Percentiles rank a stretch among this genome's conserved stretches.
These are phyloP conservation scores for Mythimna albipuncta DNA, from an alignment of 2,888 invertebrate genomes.

Conservation along the genomic window DNA sequence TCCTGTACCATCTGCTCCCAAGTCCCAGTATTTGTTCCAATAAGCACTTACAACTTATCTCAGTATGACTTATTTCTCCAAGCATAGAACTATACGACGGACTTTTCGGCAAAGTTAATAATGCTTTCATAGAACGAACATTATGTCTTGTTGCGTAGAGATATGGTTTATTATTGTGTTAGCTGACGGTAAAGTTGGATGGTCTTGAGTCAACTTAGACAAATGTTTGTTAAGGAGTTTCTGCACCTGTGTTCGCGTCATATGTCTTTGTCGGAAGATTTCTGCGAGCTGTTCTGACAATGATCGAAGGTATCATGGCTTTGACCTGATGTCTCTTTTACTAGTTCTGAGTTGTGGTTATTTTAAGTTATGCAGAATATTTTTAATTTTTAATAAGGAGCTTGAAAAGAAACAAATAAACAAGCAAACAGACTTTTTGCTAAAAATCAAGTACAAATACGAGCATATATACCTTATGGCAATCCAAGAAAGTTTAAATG, in stretches of 20 bases:
- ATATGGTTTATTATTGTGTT: slow-evolving; percentile 60
- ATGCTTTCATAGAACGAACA: slow-evolving; percentile 32
- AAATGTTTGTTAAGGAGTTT: slow-evolving; percentile 77
- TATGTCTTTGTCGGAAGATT: slow-evolving; percentile 76
- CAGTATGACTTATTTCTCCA: slow-evolving; percentile 65
- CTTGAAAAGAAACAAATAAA: too few relatives aligned
- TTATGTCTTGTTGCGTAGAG: slow-evolving; percentile 50
- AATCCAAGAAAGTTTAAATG: too few relatives aligned
- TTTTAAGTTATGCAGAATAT: not conserved
- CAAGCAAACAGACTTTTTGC: too few relatives aligned
- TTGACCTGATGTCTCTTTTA: slow-evolving; percentile 51
- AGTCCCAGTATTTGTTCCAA: slow-evolving; percentile 59
- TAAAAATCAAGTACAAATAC: too few relatives aligned
- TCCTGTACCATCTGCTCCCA: slow-evolving; percentile 41
- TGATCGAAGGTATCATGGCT: slow-evolving; percentile 73
- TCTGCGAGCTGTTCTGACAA: slow-evolving; percentile 71
- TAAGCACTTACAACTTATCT: slow-evolving; percentile 63
- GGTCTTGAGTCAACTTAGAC: slow-evolving; percentile 73
- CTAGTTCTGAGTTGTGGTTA: not conserved
- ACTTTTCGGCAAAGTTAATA: slow-evolving; percentile 55
- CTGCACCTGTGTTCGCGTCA: slow-evolving; percentile 75
- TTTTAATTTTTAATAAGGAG: too few relatives aligned
- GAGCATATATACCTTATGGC: too few relatives aligned
- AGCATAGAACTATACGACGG: slow-evolving; percentile 62
- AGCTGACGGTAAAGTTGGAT: slow-evolving; percentile 53